phyloP scores from a whole-genome alignment of 2,888 invertebrate genomes.

The Ctena decussata region DNA sequence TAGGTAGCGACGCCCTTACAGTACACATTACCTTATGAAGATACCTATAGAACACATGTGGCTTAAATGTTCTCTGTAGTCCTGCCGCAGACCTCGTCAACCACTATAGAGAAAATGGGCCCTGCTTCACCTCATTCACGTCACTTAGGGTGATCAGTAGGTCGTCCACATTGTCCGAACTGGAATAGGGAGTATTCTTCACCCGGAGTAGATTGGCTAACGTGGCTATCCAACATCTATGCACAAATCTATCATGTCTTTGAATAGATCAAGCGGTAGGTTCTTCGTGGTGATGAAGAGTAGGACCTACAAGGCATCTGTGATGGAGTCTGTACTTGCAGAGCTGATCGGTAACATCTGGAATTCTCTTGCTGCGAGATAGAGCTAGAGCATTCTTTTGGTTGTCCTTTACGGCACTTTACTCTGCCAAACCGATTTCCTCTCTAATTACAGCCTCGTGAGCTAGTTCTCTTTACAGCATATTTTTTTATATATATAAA shows the following conservation, averaged over 20 bases:
- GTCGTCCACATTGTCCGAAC: conserved; percentile 45
- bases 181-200: conserved; percentile 36
- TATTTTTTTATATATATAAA: too few species aligned
- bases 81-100: conserved; percentile 44
- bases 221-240: conserved; percentile 28
- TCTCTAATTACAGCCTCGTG: too few species aligned
- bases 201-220: conserved; percentile 24
- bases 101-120: conserved; percentile 35
- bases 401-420: too few species aligned
- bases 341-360: too few species aligned
- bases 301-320: conserved; percentile 33
- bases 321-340: background rate
- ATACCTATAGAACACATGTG: conserved; percentile 8
- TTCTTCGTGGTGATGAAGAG: conserved; percentile 27
- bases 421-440: too few species aligned
- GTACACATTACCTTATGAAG: conserved; percentile 2
- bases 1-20: too few species aligned
- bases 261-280: conserved; percentile 32
- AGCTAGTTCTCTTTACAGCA: too few species aligned
- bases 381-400: too few species aligned
- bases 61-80: conserved; percentile 34
- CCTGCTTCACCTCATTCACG: background rate
- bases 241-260: conserved; percentile 29
- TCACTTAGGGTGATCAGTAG: conserved; percentile 20
- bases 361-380: too few species aligned